Base-by-base conservation (phyloP, 2,888 invertebrate species). In the Tryphoninae sp. region DNA sequence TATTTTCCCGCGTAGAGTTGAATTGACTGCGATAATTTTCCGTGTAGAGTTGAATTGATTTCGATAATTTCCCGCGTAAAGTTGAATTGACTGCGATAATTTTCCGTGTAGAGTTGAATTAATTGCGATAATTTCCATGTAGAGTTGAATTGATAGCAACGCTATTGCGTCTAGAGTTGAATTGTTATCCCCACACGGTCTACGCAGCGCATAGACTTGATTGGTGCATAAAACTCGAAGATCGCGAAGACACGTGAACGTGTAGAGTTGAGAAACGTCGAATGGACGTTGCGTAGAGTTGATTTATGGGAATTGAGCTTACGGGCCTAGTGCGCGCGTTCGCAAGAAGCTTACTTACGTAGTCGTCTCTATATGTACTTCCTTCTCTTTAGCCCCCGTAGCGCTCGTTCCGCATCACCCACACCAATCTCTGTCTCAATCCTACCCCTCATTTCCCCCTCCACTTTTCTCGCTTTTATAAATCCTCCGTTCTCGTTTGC, bases 381-480 rank as follows among this genome's bases (percentile, higher is more conserved):
- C 33, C 33, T 51, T 22, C 23, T 55, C 23, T 58, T 19, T 51
- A 23, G 6, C 40, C 23, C 64, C 55, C 7, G n/a, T 33, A 6
- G 7, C 13, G 53, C 45, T 59, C 40, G 53, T 23, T 61, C 16
- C 23, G 16, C 65, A 33, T 33, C 59, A 58, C 51, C 58, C 71
- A 72, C 40, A 62, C 23, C 13, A 58, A 16, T 51, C 26, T 59
- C 8, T 26, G 45, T 59, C 55, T 22, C 69, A 16, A 59, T 45
- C 33, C 33, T 7, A 33, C 33, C 23, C 49, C 53, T 11, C 59
- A 0, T 19, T 71, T 61, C 53, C 8, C 40, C 33, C 42, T 16
- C 58, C 42, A 51, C 23, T 68, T 73, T 73, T 79, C 55, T 13
- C 53, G 51, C 62, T 78, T 33, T 22, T 33, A 73, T 68, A 73